Conservation (phyloP, 1,140 invertebrate species). For the Pantala flavescens region DNA sequence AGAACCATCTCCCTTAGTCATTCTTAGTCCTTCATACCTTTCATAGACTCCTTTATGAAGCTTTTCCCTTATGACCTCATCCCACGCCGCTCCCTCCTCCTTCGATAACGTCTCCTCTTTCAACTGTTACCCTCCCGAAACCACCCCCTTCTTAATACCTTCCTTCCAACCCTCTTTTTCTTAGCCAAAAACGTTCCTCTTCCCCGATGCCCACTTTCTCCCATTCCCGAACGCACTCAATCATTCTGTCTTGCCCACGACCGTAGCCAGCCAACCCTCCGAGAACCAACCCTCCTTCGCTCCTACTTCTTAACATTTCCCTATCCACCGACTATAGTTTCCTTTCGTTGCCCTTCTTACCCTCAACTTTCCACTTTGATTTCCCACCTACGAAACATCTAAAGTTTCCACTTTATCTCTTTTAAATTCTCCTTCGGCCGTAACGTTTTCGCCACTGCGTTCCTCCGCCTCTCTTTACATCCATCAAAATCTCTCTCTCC, state of each 20-base stretch:
- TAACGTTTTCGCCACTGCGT: not conserved
- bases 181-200: not conserved
- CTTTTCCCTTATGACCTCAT: not conserved
- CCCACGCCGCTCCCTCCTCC: not conserved
- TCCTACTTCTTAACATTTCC: not conserved
- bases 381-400: too few relatives aligned
- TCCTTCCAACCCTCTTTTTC: not conserved
- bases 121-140: too few relatives aligned
- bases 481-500: not conserved
- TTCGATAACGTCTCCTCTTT: not conserved
- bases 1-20: too few relatives aligned
- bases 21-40: too few relatives aligned
- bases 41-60: too few relatives aligned
- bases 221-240: not conserved
- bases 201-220: not conserved
- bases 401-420: too few relatives aligned
- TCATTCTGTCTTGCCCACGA: constrained; percentile 4
- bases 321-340: too few relatives aligned
- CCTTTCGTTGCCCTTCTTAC: not conserved
- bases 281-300: not conserved
- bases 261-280: not conserved
- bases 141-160: too few relatives aligned
- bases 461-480: not conserved
- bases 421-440: too few relatives aligned
- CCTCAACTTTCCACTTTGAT: not conserved